Base-by-base conservation (phyloP, 64 coral and sea anemone species). In the Cladopsammia gracilis region DNA sequence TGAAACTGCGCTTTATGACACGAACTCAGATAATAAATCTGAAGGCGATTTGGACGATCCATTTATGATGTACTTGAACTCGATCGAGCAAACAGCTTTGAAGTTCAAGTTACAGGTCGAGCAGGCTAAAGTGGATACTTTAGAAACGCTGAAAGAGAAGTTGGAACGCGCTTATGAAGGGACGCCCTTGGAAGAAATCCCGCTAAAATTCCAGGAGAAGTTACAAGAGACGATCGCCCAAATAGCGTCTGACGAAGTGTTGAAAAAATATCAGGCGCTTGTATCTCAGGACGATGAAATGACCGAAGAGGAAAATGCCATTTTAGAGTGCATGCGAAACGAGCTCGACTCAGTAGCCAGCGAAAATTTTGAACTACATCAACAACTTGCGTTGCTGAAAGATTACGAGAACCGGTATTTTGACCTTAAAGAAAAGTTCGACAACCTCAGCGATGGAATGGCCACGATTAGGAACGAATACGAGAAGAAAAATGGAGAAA, bases 81-180 rank as follows among this genome's bases (percentile, higher is more conserved):
- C 92, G 5, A 98, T 98, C 51, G 96, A 98, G 70, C 96, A 98
- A 76, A 94, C 96, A 25, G 92, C 96, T 42, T 71, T 98, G 2
- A 98, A 94, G 80, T 98, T 91, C 87, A 98, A 98, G 46, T 75
- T 98, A 7, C 96, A 98, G 57, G 96, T 98, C 20, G 96, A 98
- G 71, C 92, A 98, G 67, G 92, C 96, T 7, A 98, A 98, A 22
- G 94, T 98, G 19, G 96, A 98, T 15, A 98, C 96, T 9, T 62
- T 98, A 6, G 84, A 94, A 48, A 81, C 90, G 20, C 73, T 98
- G 43, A 98, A 98, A 62, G 90, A 72, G 12, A 94, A 92, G 82
- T 64, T 98, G 0, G 96, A 98, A 64, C 80, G 66, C 10, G 96
- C 96, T 7, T 98, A 94, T 83, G 96, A 98, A 70, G 96, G 96